Conservation (phyloP, 2,113 vertebrate genomes). For the Tyto alba region DNA sequence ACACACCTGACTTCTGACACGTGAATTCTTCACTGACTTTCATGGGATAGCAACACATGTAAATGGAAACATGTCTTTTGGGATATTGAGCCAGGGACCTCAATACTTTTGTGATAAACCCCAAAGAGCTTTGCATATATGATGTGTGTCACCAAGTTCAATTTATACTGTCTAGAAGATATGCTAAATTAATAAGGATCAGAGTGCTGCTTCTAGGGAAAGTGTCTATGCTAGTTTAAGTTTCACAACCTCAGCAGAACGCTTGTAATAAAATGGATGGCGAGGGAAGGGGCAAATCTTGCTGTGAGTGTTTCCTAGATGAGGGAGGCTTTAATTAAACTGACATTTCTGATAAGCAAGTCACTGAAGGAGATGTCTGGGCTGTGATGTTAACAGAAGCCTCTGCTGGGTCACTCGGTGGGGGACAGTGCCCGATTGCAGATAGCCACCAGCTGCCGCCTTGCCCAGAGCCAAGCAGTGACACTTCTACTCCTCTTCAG, state of each 20-base stretch:
- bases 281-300: background rate
- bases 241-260: background rate
- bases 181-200: background rate
- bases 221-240: background rate
- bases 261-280: background rate
- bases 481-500: background rate
- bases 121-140: accelerated
- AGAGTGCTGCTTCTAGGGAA: background rate
- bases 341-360: background rate
- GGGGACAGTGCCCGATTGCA: background rate
- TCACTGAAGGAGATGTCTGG: background rate
- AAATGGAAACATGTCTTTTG: background rate
- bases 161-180: background rate
- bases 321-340: background rate
- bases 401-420: background rate
- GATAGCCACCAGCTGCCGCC: background rate
- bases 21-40: background rate
- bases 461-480: background rate
- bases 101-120: background rate
- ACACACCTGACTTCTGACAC: background rate
- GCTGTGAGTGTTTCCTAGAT: background rate
- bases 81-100: background rate
- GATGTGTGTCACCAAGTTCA: accelerated
- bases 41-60: accelerated
- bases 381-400: background rate